Base-by-base conservation (phyloP, 2,113 vertebrate species). In the Barbus barbus region DNA sequence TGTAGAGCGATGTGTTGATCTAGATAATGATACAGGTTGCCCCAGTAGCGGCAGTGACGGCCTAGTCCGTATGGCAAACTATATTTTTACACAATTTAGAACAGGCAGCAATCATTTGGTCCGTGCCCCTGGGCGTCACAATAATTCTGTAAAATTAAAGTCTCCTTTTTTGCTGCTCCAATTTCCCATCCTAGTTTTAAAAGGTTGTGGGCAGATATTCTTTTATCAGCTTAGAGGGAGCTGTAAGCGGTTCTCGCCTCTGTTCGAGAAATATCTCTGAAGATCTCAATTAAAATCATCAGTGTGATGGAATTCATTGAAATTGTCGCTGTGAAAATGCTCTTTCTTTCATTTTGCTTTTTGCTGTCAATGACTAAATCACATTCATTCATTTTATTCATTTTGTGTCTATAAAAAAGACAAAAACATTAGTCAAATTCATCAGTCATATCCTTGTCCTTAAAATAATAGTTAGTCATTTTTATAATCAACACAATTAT, bases 161-260 rank as follows among this genome's bases (percentile, higher is more conserved):
- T 85, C 90, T 84, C 85, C 51, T 89, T 91, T 89, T 88, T 89
- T 87, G 74, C 72, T 85, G 90, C 89, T 90, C 92, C 89, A 84
- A 88, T 93, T 92, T 88, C 82, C 84, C 79, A 91, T 89, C 90
- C 91, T 91, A 84, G 58, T 90, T 92, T 90, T 78, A 83, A 78
- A n/a, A 72, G 85, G 82, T 71, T 85, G 63, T 63, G 28, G 84
- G 67, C 82, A 63, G 78, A 86, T 85, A 73, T 69, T 71, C 41
- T 83, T 65, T 86, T 86, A 78, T 85, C 69, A 65, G 63, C 26
- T 41, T 69, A 63, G 77, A 83, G 28, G 2, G 44, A 65, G 81
- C 31, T 63, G 28, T 74, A 71, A 38, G 81, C 80, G 72, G 65
- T 84, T 73, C 84, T 84, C 9, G 24, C 53, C 36, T 83, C 38